These are phyloP conservation scores for Apamea epomidion DNA, from an alignment of 2,888 invertebrate species.

Conservation along the genomic window DNA sequence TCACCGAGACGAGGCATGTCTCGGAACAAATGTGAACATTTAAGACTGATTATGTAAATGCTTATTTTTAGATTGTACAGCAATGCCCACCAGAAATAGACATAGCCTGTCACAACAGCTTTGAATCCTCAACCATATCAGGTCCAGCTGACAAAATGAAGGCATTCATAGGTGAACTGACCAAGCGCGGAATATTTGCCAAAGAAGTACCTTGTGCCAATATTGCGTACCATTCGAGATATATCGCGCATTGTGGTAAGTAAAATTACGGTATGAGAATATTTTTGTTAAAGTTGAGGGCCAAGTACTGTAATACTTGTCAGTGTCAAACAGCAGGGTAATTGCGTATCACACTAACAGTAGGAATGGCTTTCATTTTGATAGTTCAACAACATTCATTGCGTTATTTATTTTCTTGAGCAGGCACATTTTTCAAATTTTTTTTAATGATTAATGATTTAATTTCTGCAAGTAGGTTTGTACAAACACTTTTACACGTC, in stretches of 20 bases:
- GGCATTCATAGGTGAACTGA: constrained; percentile 88
- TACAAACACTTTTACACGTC: no score
- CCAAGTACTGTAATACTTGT: background rate
- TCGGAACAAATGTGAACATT: no score
- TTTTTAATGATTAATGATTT: no score
- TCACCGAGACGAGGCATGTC: no score
- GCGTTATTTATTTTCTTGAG: no score
- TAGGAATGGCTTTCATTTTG: no score
- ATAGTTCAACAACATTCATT: no score
- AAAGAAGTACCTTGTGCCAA: constrained; percentile 91
- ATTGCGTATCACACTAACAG: no score
- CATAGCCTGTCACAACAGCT: constrained; percentile 95
- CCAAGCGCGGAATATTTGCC: constrained; percentile 76
- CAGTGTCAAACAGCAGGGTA: background rate
- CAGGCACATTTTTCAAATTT: no score
- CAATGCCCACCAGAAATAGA: constrained; percentile 91
- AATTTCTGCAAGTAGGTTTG: no score
- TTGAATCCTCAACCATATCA: constrained; percentile 94
- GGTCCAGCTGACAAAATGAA: constrained; percentile 92
- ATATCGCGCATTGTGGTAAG: constrained; percentile 92
- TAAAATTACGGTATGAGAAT: background rate
- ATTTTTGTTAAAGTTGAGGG: background rate
- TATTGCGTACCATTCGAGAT: constrained; percentile 96
- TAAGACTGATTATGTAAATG: no score
- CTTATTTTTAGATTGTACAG: constrained; percentile 57